These are phyloP conservation scores for Pseudonaja textilis DNA, from an alignment of 2,113 vertebrate genomes.

Conservation along the genomic window DNA sequence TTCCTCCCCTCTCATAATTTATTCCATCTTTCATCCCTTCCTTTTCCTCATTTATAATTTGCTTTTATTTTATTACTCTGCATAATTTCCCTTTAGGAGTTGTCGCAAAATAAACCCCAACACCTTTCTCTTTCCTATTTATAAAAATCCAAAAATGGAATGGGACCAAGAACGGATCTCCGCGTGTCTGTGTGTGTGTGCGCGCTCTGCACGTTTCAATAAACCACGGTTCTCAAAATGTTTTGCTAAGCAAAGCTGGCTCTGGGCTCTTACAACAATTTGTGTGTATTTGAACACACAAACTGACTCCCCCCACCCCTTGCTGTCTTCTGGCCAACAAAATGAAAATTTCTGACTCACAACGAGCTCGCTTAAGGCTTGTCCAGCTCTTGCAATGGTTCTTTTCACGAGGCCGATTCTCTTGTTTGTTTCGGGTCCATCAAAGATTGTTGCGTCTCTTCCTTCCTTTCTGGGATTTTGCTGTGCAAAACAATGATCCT, in stretches of 20 bases:
- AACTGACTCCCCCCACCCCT: rapidly evolving
- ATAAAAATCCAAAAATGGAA: conserved; percentile 22
- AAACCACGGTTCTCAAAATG: background rate
- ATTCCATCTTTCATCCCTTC: conserved; percentile 59
- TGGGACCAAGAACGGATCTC: background rate
- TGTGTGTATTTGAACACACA: background rate
- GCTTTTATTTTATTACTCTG: conserved; percentile 70
- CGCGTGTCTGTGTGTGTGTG: background rate
- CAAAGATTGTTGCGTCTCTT: background rate
- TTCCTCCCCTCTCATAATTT: conserved; percentile 47
- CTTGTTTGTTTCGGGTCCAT: background rate
- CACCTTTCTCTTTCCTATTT: conserved; percentile 46
- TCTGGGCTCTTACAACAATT: background rate
- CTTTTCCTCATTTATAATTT: conserved; percentile 64
- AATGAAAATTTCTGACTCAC: background rate
- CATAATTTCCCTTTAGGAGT: conserved; percentile 68
- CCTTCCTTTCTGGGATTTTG: background rate
- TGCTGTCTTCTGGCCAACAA: background rate
- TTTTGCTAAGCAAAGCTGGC: background rate
- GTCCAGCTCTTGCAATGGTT: background rate
- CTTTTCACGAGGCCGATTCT: background rate
- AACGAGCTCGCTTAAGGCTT: background rate
- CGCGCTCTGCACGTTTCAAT: background rate
- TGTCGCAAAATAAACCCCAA: conserved; percentile 63
- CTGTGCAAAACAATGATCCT: background rate